phyloP scores from a whole-genome alignment of 2,888 invertebrate genomes.

The Digitonthophagus gazella region DNA sequence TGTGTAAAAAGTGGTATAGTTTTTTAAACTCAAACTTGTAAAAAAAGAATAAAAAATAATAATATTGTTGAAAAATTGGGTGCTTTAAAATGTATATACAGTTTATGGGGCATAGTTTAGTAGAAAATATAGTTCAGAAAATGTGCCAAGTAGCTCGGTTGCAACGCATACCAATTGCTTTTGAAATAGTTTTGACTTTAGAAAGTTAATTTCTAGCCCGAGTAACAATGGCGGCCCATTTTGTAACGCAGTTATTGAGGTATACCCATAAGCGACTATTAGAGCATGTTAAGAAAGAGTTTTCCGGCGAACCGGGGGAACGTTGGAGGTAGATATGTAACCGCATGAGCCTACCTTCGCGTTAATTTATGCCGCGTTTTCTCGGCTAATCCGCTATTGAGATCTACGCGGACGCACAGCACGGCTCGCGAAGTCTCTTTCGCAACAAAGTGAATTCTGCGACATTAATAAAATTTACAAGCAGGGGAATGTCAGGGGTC shows the following conservation, averaged over 20 bases:
- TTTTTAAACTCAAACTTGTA: too few relatives aligned
- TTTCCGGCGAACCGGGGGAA: neutral
- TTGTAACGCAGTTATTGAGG: constrained; percentile 15
- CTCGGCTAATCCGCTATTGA: neutral
- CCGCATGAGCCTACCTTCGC: constrained; percentile 8
- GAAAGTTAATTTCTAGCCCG: constrained; percentile 13
- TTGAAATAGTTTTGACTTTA: constrained; percentile 16
- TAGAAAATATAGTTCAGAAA: constrained; percentile 1
- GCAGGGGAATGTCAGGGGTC: constrained; percentile 11
- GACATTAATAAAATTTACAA: constrained; percentile 14
- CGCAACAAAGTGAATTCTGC: constrained; percentile 10
- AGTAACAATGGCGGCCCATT: constrained; percentile 12
- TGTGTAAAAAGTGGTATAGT: too few relatives aligned
- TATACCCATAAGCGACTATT: constrained; percentile 5
- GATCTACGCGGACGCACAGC: neutral
- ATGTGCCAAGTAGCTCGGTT: constrained; percentile 2
- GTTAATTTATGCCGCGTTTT: constrained; percentile 1
- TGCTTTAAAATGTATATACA: neutral
- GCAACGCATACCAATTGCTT: constrained; percentile 1
- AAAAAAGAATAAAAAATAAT: too few relatives aligned
- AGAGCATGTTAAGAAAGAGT: constrained; percentile 5
- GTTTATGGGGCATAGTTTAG: neutral
- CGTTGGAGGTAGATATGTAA: constrained; percentile 7
- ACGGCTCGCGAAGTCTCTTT: neutral
- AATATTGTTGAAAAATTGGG: neutral